Percentiles rank a stretch among this genome's conserved stretches.
phyloP scores from a whole-genome alignment of 2,113 vertebrate species.

The Neogale vison region DNA sequence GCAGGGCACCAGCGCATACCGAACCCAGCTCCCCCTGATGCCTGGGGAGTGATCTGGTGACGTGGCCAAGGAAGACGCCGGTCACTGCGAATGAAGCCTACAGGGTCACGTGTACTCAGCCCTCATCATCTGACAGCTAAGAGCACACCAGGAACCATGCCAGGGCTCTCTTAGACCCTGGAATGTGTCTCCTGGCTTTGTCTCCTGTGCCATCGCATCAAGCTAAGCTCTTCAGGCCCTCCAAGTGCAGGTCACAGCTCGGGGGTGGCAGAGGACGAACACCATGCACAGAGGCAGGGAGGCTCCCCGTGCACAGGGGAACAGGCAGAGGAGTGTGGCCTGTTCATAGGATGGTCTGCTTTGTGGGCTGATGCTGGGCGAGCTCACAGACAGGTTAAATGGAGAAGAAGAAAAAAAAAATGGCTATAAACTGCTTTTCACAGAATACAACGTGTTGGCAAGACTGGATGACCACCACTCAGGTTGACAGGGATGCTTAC shows the following conservation, averaged over 20 bases:
- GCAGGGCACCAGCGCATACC: neutral
- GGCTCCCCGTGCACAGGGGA: neutral
- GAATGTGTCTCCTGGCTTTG: neutral
- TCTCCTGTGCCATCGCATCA: neutral
- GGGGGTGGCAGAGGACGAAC: accelerated
- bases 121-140: accelerated
- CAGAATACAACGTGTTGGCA: neutral
- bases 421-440: neutral
- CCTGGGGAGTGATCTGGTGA: neutral
- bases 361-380: neutral
- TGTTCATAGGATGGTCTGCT: neutral
- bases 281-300: neutral
- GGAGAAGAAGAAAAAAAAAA: neutral
- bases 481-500: neutral
- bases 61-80: accelerated
- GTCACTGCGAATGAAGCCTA: neutral
- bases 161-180: neutral
- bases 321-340: no score
- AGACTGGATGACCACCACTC: accelerated
- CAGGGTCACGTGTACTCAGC: neutral
- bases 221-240: neutral
- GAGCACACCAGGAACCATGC: accelerated
- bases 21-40: neutral
- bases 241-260: accelerated
- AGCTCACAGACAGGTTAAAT: neutral